Base-by-base conservation (phyloP, 1,140 invertebrate species). In the Papilio xuthus region DNA sequence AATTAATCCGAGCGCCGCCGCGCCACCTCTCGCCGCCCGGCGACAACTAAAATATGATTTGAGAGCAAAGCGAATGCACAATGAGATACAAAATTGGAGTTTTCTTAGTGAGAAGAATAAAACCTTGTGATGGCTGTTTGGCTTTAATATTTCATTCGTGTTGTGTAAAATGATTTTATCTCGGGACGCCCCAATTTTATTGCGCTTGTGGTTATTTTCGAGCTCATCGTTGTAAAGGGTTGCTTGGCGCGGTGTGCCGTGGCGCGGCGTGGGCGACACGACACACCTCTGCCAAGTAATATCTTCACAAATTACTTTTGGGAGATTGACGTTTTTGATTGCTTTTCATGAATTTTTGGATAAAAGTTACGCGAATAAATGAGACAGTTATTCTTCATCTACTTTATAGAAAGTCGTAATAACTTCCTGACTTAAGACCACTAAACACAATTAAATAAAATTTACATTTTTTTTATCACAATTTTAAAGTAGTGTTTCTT, bases 61-160 rank as follows among this genome's bases (percentile, higher is more conserved):
- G 83, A 85, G 83, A 84, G 78, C 82, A 88, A 83, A 85, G 84
- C 81, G 88, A 88, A 88, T 88, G 81, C 82, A 86, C 82, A 87
- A 87, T 89, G 85, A 87, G 84, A 82, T 78, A 85, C 84, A 82
- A 88, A 88, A 89, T 89, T 86, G 86, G 83, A 90, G 83, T 86
- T 85, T 88, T 83, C 82, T 81, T 70, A 80, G 82, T 88, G 78
- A 89, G 86, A 83, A 82, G 80, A 86, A 86, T 82, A 83, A 85
- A 86, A 88, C 79, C 81, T 63, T 63, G 63, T 78, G 71, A 80
- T 60, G 23, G 81, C 81, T 84, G 84, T 80, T 81, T 77, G 79
- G 76, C 78, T 87, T 87, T 85, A 85, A 87, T 86, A 87, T 86
- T 85, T 81, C 81, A 81, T 56, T 74, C 73, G 80, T 81, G 79